A percentile compares a stretch with the other conserved stretches of the same genome.
Evolutionary conservation across 2,888 invertebrate species (phyloP).

Genomic region (Tiliacea citrago): DNA sequence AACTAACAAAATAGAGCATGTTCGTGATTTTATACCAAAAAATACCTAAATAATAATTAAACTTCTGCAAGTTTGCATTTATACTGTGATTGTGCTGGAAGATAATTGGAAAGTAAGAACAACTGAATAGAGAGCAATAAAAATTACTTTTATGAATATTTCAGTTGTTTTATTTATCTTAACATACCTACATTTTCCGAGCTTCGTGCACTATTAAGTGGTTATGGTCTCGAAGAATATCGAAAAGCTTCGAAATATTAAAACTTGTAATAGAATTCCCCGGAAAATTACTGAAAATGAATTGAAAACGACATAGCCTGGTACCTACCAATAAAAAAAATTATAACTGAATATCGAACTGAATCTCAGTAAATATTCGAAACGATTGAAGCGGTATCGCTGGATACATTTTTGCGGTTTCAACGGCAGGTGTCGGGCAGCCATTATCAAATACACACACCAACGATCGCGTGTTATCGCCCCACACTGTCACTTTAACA

Average conservation of each 20-base stretch:
- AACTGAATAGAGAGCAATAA: slow-evolving; percentile 9
- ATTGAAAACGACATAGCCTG: neutral
- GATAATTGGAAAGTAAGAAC: slow-evolving; percentile 12
- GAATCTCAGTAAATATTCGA: slow-evolving; percentile 50
- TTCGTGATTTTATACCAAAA: neutral
- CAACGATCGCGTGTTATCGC: slow-evolving; percentile 82
- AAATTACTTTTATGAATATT: slow-evolving; percentile 15
- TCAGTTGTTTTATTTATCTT: slow-evolving; percentile 1
- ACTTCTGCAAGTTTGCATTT: neutral
- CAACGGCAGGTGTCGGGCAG: slow-evolving; percentile 76
- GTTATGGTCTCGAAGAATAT: neutral
- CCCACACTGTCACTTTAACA: slow-evolving; percentile 78
- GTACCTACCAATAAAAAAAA: slow-evolving; percentile 4
- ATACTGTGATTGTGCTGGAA: neutral
- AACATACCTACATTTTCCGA: neutral
- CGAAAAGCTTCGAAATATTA: neutral
- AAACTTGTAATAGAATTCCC: neutral
- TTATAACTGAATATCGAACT: slow-evolving; percentile 29
- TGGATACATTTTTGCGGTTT: slow-evolving; percentile 64
- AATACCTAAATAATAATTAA: neutral
- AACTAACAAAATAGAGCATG: no score
- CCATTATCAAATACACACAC: slow-evolving; percentile 83
- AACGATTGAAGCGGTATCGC: slow-evolving; percentile 29
- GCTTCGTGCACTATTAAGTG: neutral
- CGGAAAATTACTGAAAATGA: neutral